A percentile compares a stretch with the other conserved stretches of the same genome.
Conservation (phyloP, 1,140 invertebrate genomes). For the Dendrolimus kikuchii region DNA sequence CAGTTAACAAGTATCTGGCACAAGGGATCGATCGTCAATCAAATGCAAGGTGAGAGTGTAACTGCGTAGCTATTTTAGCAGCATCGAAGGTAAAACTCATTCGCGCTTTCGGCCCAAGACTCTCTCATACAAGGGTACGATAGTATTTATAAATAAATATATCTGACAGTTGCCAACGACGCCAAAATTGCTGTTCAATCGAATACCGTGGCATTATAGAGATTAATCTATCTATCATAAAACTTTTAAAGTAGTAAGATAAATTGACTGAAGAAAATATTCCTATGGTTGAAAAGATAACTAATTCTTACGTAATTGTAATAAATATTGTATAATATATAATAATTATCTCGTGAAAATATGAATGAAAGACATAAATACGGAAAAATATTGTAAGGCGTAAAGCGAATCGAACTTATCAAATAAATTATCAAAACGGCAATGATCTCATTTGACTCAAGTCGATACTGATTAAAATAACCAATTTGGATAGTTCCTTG, state of each 20-base stretch:
- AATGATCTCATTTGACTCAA: constrained; percentile 49
- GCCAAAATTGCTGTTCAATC: constrained; percentile 27
- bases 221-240: no score
- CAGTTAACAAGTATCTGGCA: constrained; percentile 65
- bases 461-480: constrained; percentile 38
- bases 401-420: constrained; percentile 19
- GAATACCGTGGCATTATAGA: no score
- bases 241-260: constrained; percentile 5
- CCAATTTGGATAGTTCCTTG: constrained; percentile 47
- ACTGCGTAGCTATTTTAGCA: constrained; percentile 67
- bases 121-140: constrained; percentile 60
- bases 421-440: constrained; percentile 43
- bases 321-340: no score
- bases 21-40: constrained; percentile 70
- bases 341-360: neutral
- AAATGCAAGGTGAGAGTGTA: constrained; percentile 69
- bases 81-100: constrained; percentile 68
- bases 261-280: no score
- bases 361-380: constrained; percentile 14
- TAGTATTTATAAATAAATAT: constrained; percentile 64
- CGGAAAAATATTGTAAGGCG: constrained; percentile 6
- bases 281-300: no score
- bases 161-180: constrained; percentile 55
- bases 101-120: constrained; percentile 64
- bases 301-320: no score